A percentile compares a stretch with the other conserved stretches of the same genome.
phyloP scores from a whole-genome alignment of 2,113 vertebrate genomes.

The Sinocyclocheilus grahami region DNA sequence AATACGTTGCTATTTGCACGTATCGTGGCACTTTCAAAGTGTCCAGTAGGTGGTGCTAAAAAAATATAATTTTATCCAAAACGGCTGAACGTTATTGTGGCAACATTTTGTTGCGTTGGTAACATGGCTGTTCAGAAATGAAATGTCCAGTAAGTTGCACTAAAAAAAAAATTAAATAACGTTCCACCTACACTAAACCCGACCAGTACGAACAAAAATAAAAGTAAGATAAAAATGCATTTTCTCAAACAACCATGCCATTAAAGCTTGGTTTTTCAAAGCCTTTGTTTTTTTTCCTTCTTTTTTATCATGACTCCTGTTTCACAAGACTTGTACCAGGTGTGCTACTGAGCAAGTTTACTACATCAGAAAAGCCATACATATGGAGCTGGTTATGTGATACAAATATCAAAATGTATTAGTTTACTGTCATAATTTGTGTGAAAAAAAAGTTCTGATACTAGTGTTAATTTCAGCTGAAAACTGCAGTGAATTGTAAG shows the following conservation, averaged over 20 bases:
- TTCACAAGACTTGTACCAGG: neutral
- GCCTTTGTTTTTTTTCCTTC: neutral
- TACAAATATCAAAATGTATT: neutral
- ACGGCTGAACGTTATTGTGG: too few species aligned
- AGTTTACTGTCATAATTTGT: neutral
- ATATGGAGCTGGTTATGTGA: neutral
- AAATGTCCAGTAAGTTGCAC: neutral
- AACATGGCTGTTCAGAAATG: too few species aligned
- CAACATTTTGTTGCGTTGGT: neutral
- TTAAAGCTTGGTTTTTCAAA: neutral
- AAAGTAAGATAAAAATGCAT: neutral
- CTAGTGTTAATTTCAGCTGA: neutral
- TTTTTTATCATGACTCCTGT: neutral
- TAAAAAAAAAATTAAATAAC: neutral
- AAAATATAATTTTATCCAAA: neutral
- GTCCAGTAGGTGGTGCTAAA: neutral
- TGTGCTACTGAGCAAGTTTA: neutral
- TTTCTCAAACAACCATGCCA: neutral
- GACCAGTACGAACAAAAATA: neutral
- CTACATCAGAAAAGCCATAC: neutral
- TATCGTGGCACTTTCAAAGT: neutral
- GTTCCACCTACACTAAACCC: neutral
- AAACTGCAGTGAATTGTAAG: neutral
- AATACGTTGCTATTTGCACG: neutral
- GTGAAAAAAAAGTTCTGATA: neutral